These are phyloP conservation scores for Drosophila watanabei DNA, from an alignment of 1,140 invertebrate species.

Conservation along the genomic window DNA sequence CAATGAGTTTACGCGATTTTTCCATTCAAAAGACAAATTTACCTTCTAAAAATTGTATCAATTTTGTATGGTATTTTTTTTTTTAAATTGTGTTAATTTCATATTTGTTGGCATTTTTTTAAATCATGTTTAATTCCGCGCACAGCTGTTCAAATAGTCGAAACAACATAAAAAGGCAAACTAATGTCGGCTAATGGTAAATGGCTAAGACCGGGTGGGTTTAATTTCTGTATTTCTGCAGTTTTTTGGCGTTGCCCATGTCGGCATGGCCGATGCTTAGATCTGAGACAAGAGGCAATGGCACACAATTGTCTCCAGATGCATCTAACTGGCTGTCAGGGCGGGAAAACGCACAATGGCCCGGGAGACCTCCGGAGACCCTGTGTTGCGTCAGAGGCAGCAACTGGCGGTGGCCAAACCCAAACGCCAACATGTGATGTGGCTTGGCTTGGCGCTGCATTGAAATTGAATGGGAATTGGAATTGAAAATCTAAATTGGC, in stretches of 20 bases:
- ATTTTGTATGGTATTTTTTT: neutral
- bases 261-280: constrained; percentile 52
- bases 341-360: constrained; percentile 69
- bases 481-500: constrained; percentile 65
- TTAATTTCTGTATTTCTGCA: constrained; percentile 19
- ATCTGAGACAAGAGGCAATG: constrained; percentile 45
- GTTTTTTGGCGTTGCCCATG: constrained; percentile 43
- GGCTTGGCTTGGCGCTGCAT: constrained; percentile 42
- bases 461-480: constrained; percentile 76
- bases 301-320: constrained; percentile 61
- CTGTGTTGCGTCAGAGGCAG: constrained; percentile 58
- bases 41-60: neutral
- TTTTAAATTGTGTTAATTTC: constrained; percentile 3
- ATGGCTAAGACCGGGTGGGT: constrained; percentile 29
- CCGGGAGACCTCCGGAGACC: constrained; percentile 45
- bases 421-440: constrained; percentile 70
- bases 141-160: constrained; percentile 14
- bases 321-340: constrained; percentile 43
- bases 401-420: constrained; percentile 52
- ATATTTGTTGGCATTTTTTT: neutral
- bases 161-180: constrained; percentile 38
- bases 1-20: neutral
- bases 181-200: constrained; percentile 63
- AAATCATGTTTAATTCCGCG: neutral
- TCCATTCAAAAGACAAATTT: neutral